These are phyloP conservation scores for Thalassarche chlororhynchos DNA, from an alignment of 2,113 vertebrate species.

Conservation along the genomic window DNA sequence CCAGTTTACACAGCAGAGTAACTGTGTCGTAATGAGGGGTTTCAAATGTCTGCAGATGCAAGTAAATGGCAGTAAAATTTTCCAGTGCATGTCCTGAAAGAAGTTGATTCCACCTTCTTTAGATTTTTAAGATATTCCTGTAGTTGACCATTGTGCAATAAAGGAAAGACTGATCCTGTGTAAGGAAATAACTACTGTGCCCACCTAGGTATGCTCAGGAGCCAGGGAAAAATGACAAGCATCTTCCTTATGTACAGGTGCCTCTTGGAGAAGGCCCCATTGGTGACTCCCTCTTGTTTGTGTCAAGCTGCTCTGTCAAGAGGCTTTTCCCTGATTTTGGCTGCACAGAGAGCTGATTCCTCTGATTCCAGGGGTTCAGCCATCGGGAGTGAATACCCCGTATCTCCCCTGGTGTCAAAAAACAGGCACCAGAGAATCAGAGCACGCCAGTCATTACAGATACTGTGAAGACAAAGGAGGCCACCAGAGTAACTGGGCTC, in stretches of 20 bases:
- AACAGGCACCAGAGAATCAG: background rate
- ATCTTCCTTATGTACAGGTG: background rate
- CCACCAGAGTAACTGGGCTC: background rate
- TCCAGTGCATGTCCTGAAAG: background rate
- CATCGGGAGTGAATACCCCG: rapidly evolving
- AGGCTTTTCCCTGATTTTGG: background rate
- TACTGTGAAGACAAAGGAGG: background rate
- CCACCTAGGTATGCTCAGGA: background rate
- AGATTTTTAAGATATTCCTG: background rate
- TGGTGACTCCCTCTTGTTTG: background rate
- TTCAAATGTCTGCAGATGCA: background rate
- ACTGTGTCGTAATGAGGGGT: background rate
- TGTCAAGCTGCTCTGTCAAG: background rate
- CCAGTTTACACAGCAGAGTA: slow-evolving; percentile 16
- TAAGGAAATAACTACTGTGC: background rate
- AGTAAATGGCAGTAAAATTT: background rate
- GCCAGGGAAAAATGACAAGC: background rate
- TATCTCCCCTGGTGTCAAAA: background rate
- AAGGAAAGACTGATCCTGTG: background rate
- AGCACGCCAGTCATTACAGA: background rate
- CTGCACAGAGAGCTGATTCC: background rate
- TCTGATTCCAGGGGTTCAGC: background rate
- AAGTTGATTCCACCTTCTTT: background rate
- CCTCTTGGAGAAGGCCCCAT: background rate
- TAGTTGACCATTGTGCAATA: background rate